phyloP scores from a whole-genome alignment of 2,888 invertebrate genomes.

The Morpho deidamia region DNA sequence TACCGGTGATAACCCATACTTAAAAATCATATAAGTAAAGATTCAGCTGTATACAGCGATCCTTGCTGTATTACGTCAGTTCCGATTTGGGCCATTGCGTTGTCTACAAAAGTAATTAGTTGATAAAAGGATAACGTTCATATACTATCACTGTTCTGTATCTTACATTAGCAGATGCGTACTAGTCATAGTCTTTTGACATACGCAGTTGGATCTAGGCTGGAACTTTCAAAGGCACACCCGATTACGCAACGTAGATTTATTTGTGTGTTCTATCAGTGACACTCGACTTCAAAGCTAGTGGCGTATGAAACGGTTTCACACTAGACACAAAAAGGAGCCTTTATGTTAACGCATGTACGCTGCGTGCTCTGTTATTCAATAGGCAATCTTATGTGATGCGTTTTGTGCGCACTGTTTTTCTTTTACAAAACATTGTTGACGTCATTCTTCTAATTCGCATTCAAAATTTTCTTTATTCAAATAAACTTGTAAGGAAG shows the following conservation, averaged over 20 bases:
- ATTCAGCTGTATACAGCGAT: too few relatives aligned
- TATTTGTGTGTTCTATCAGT: background rate
- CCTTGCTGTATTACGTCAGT: too few relatives aligned
- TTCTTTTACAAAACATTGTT: background rate
- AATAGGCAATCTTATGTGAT: constrained; percentile 3
- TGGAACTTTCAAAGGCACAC: background rate
- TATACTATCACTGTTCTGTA: background rate
- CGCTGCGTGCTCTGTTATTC: background rate
- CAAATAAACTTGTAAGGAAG: too few relatives aligned
- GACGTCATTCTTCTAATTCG: background rate
- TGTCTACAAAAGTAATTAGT: background rate
- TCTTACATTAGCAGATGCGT: constrained; percentile 4
- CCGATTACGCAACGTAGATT: constrained; percentile 11
- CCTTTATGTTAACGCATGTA: background rate
- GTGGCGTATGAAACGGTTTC: constrained; percentile 6
- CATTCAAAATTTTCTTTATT: too few relatives aligned
- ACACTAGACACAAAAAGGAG: constrained; percentile 7
- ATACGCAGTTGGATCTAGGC: constrained; percentile 4
- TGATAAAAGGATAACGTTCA: constrained; percentile 1
- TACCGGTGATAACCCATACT: too few relatives aligned
- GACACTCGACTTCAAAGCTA: constrained; percentile 2
- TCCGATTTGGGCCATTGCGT: too few relatives aligned
- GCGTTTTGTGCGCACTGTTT: background rate
- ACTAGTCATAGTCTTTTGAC: constrained; percentile 5
- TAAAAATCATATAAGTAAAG: too few relatives aligned